Evolutionary conservation across 2,888 invertebrate species (phyloP).

Genomic region (Andricus quercusramuli): DNA sequence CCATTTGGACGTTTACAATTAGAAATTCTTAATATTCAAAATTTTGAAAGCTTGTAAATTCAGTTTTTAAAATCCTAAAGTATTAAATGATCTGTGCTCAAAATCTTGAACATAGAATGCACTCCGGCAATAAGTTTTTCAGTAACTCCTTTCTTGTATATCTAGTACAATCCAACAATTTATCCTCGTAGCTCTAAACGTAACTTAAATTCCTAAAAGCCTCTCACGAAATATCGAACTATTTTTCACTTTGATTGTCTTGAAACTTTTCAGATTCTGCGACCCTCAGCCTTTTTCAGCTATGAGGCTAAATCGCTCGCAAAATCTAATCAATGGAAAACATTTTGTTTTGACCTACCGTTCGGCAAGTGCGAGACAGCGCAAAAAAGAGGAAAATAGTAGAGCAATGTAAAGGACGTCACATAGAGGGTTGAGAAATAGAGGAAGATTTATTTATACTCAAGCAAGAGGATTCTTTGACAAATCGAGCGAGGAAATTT

Average conservation of each 20-base stretch:
- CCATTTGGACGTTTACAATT: no score
- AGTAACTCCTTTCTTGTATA: background rate
- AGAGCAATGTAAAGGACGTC: background rate
- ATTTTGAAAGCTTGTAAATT: no score
- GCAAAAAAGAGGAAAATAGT: conserved; percentile 19
- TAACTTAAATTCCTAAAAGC: background rate
- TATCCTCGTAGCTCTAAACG: background rate
- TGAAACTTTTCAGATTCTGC: conserved; percentile 1
- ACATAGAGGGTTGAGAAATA: background rate
- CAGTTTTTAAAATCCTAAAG: no score
- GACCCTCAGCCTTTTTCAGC: background rate
- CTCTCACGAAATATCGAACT: background rate
- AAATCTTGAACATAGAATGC: background rate
- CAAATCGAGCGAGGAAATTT: conserved; percentile 64
- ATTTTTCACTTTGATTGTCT: conserved; percentile 20
- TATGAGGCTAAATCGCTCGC: conserved; percentile 8
- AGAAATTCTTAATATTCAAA: no score
- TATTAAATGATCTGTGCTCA: no score
- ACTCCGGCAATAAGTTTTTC: background rate
- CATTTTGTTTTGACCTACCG: conserved; percentile 16
- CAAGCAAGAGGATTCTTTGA: conserved; percentile 61
- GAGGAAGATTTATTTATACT: conserved; percentile 63
- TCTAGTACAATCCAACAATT: background rate
- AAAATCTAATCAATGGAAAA: conserved; percentile 26
- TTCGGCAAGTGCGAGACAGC: background rate